Evolutionary conservation across 2,888 invertebrate genomes (phyloP), one percentile per base, ranked within the genome.

Genomic region (Chrysolina americana): DNA sequence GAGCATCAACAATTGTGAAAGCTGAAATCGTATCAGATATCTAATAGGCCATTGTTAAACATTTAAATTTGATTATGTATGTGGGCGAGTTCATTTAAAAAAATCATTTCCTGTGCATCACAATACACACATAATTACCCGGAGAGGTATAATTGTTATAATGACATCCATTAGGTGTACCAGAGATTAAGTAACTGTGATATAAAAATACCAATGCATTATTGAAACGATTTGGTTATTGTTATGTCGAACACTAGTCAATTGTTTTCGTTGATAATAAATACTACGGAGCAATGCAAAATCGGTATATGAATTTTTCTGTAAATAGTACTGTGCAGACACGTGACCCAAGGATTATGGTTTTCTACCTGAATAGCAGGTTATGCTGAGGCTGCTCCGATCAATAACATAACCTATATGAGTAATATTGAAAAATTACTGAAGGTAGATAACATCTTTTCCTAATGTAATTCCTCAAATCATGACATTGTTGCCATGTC

Each of bases 81-180:
- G 88, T 88, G 88, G 88, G 88, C 87, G 87, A 87, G 88, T 86
- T 86, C 87, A 85, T 87, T 88, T 87, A 84, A 87, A 87, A 87
- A 87, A 87, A 87, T 88, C 87, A 87, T 87, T 87, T 88, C 88
- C 88, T 87, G 88, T 87, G 83, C 85, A 83, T 85, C 83, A 88
- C 87, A 87, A 87, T 87, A 84, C 86, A 84, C 82, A 82, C 85
- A 88, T 88, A 88, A 88, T 88, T 88, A 88, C 87, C 87, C 87
- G 87, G 86, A 86, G 77, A 75, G 75, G 75, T 75, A 75, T 87
- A 88, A 88, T 88, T 88, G 87, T 86, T 83, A 81, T 88, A 88
- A 88, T 88, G 87, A 87, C 87, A 86, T 87, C 87, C 85, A 88
- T 87, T 88, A 87, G 85, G 48, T 72, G 74, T 70, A 69, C 71